phyloP scores from a whole-genome alignment of 2,113 vertebrate species.

The Pionites leucogaster region DNA sequence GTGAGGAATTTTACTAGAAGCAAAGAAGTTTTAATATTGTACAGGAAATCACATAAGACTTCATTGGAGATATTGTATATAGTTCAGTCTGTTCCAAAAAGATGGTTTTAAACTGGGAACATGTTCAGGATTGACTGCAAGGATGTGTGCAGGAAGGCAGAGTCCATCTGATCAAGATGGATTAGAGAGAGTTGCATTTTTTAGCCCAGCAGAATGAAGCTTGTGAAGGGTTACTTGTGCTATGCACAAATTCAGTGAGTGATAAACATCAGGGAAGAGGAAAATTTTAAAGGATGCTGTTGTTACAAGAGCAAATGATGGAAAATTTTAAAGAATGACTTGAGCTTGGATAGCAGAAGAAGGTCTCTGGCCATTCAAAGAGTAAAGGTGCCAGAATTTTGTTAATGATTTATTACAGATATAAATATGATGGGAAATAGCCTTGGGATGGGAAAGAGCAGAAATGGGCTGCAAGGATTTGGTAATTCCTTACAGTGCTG shows the following conservation, averaged over 20 bases:
- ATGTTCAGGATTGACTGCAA: not conserved
- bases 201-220: not conserved
- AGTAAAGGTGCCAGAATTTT: not conserved
- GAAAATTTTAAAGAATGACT: not conserved
- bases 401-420: not conserved
- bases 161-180: not conserved
- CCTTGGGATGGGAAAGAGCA: fast-evolving
- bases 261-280: not conserved
- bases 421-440: not conserved
- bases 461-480: not conserved
- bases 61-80: not conserved
- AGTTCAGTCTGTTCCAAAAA: not conserved
- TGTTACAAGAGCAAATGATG: not conserved
- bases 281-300: not conserved
- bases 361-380: not conserved
- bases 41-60: not conserved
- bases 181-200: not conserved
- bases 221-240: not conserved
- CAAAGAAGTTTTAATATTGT: not conserved
- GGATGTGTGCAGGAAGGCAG: not conserved
- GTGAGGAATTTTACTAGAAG: not conserved
- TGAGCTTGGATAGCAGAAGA: not conserved
- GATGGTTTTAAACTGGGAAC: not conserved
- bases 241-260: not conserved
- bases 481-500: not conserved